A percentile compares a stretch with the other conserved stretches of the same genome.
These are phyloP conservation scores for Drosophila paramelanica DNA, from an alignment of 2,888 invertebrate genomes.

Conservation along the genomic window DNA sequence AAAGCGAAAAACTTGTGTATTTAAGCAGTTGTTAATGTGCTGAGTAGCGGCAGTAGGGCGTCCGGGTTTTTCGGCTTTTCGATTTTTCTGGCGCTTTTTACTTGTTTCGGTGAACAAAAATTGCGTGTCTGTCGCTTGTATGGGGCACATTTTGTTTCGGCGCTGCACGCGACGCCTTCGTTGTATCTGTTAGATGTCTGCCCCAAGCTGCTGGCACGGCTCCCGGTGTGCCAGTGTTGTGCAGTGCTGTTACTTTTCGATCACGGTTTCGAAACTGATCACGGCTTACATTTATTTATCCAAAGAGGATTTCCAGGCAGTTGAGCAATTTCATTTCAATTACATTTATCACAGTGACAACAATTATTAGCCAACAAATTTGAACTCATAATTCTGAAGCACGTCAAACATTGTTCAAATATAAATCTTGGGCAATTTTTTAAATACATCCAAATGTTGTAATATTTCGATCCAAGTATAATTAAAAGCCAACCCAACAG, in stretches of 20 bases:
- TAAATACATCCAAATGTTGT: too few relatives aligned
- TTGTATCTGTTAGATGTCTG: constrained; percentile 60
- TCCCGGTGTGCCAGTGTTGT: constrained; percentile 29
- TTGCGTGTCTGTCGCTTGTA: constrained; percentile 71
- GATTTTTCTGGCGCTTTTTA: not conserved
- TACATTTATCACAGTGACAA: too few relatives aligned
- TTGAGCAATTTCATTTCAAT: too few relatives aligned
- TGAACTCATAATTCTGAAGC: too few relatives aligned
- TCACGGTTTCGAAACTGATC: constrained; percentile 7
- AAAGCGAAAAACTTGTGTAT: constrained; percentile 65
- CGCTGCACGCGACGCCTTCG: constrained; percentile 64
- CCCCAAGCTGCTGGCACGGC: constrained; percentile 18
- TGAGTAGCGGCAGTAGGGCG: constrained; percentile 29
- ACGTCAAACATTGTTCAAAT: too few relatives aligned
- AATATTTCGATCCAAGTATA: not conserved
- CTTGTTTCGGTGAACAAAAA: constrained; percentile 32
- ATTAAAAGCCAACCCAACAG: too few relatives aligned
- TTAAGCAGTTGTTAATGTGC: constrained; percentile 76
- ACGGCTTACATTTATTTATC: not conserved
- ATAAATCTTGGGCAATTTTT: too few relatives aligned
- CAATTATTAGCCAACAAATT: too few relatives aligned
- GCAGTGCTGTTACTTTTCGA: not conserved
- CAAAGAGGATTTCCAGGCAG: too few relatives aligned
- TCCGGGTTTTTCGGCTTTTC: not conserved
- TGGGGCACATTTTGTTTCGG: constrained; percentile 48